Conservation (phyloP, 2,113 vertebrate species). For the Thalassarche chlororhynchos region DNA sequence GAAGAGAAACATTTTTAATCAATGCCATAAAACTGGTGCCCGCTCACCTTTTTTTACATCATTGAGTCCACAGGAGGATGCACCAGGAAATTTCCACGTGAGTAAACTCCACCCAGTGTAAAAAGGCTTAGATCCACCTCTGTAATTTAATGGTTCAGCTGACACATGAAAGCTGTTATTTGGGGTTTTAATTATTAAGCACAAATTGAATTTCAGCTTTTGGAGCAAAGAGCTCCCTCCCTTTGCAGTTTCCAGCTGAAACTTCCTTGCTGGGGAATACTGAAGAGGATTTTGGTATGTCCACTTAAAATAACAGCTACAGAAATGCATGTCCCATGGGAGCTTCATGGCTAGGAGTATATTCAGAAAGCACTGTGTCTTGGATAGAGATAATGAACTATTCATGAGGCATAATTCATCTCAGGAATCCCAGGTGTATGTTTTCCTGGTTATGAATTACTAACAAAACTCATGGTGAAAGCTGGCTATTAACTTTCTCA, state of each 20-base stretch:
- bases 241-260: not conserved
- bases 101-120: not conserved
- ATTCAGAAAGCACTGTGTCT: not conserved
- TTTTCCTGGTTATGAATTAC: not conserved
- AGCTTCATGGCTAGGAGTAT: not conserved
- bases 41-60: not conserved
- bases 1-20: constrained; percentile 22
- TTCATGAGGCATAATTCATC: not conserved
- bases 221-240: not conserved
- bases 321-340: not conserved
- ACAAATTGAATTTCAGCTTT: constrained; percentile 11
- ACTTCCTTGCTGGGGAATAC: not conserved
- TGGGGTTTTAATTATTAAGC: constrained; percentile 33
- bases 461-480: not conserved
- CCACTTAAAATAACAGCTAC: not conserved
- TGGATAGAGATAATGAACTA: not conserved
- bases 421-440: not conserved
- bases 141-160: constrained; percentile 40
- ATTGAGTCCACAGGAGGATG: not conserved
- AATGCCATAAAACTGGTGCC: not conserved
- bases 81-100: constrained; percentile 27
- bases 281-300: not conserved
- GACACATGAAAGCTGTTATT: not conserved
- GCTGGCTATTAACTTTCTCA: not conserved
- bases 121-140: not conserved